phyloP scores from a whole-genome alignment of 2,113 vertebrate genomes.

The Uria aalge region DNA sequence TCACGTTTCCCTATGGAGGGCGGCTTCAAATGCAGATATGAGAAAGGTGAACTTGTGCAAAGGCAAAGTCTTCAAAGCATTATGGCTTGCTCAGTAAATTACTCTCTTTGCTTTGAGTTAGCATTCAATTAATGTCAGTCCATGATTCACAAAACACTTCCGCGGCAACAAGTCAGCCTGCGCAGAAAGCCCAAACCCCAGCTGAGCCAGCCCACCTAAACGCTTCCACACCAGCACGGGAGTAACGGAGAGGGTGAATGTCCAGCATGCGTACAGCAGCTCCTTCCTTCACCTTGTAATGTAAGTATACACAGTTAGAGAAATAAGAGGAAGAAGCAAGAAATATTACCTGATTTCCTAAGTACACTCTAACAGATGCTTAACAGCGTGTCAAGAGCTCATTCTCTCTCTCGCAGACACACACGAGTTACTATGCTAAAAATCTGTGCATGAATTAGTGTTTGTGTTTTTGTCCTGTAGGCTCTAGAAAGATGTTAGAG shows the following conservation, averaged over 20 bases:
- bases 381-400: background rate
- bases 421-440: rapidly evolving
- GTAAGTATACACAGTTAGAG: background rate
- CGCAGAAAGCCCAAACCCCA: background rate
- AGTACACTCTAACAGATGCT: background rate
- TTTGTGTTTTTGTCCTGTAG: background rate
- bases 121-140: background rate
- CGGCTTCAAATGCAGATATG: background rate
- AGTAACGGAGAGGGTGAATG: rapidly evolving
- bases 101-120: background rate
- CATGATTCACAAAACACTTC: background rate
- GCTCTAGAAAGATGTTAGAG: background rate
- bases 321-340: background rate
- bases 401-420: background rate
- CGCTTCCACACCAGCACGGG: background rate
- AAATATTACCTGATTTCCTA: background rate
- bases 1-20: background rate
- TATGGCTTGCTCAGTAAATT: background rate
- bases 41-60: background rate
- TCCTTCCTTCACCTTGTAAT: background rate
- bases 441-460: rapidly evolving
- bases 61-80: background rate
- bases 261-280: background rate
- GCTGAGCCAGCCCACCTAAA: background rate
- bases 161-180: background rate